Percentiles rank a stretch among this genome's conserved stretches.
Evolutionary conservation across 2,113 vertebrate genomes (phyloP).

Genomic region (Typhlomys cinereus): DNA sequence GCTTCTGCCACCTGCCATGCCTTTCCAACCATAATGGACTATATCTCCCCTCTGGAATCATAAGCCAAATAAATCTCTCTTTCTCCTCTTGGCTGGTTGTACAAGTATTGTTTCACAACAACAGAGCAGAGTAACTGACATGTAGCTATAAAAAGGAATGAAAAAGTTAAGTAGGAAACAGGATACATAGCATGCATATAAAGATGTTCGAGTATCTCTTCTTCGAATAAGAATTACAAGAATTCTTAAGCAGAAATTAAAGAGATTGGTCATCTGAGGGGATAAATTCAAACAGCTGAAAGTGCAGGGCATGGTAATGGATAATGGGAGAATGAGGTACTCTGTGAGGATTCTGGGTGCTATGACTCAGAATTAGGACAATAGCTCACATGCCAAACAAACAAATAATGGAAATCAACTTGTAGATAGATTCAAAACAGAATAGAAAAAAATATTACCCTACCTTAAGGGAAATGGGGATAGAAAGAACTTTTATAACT

Average conservation of each 20-base stretch:
- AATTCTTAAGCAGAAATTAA: neutral
- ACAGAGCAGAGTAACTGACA: too few species aligned
- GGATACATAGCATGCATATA: neutral
- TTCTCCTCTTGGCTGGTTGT: too few species aligned
- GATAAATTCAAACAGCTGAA: neutral
- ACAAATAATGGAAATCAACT: neutral
- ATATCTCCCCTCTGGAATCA: too few species aligned
- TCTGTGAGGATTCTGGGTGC: too few species aligned
- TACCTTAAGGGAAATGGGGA: neutral
- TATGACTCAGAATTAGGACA: neutral
- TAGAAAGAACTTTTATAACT: neutral
- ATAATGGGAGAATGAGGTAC: neutral
- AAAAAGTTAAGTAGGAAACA: neutral
- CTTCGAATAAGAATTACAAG: neutral
- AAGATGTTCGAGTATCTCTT: neutral
- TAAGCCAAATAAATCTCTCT: too few species aligned
- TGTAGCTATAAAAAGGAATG: neutral
- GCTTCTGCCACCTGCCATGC: too few species aligned
- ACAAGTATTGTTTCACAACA: too few species aligned
- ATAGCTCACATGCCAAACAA: neutral
- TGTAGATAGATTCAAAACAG: neutral
- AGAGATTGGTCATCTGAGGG: neutral
- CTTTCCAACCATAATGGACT: too few species aligned
- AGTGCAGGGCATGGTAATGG: too few species aligned
- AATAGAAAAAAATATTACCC: neutral